A percentile compares a stretch with the other conserved stretches of the same genome.
Conservation (phyloP, 2,113 vertebrate species). For the Cricetomys ansorgei region DNA sequence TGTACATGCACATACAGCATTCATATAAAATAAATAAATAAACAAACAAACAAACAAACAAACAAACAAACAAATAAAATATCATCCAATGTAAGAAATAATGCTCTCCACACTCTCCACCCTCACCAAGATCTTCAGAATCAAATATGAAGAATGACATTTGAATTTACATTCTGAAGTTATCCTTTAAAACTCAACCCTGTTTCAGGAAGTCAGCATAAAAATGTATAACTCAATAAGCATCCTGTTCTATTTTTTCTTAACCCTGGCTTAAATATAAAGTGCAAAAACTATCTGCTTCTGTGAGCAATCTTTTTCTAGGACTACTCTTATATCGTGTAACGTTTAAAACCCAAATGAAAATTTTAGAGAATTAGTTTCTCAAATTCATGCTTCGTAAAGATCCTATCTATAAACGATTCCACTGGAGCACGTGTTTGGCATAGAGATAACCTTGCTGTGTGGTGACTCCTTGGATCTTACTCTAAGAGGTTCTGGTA, state of each 20-base stretch:
- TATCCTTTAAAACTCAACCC: not conserved
- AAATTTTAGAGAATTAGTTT: slow-evolving; percentile 8
- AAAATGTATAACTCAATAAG: slow-evolving; percentile 13
- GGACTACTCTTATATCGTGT: not conserved
- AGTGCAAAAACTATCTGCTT: slow-evolving; percentile 25
- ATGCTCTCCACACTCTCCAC: not conserved
- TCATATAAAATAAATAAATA: no score
- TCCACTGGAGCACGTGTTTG: not conserved
- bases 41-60: no score
- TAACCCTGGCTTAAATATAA: slow-evolving; percentile 33
- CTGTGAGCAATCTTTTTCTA: slow-evolving; percentile 27
- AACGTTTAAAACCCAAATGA: slow-evolving; percentile 45
- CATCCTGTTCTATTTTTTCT: slow-evolving; percentile 8
- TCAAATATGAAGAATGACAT: not conserved
- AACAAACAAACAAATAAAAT: no score
- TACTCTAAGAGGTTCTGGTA: not conserved
- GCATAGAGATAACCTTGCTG: not conserved
- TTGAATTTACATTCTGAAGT: not conserved
- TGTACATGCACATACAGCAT: no score
- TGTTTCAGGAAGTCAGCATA: not conserved
- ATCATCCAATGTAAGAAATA: not conserved
- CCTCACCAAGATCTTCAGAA: not conserved
- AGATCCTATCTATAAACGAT: slow-evolving; percentile 28
- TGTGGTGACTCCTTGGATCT: not conserved
- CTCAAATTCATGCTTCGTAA: not conserved